Evolutionary conservation across 2,888 invertebrate species (phyloP), one percentile per base, ranked within the genome.

Genomic region (Dryobotodes eremita): DNA sequence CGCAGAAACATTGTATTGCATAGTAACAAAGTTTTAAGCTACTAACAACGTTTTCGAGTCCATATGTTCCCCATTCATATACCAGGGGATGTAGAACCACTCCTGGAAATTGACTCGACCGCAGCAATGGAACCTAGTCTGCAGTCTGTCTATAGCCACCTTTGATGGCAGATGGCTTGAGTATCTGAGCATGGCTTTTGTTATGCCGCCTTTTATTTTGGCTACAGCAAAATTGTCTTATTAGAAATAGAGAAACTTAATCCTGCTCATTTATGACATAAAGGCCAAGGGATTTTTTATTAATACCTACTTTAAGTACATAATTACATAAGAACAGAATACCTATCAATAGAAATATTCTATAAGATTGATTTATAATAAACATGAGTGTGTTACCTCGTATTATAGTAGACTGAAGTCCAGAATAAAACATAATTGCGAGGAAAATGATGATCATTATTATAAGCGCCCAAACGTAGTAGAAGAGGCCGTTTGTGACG

Each of bases 61-160:
- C 2, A 87, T 83, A 50, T 82, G 89, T 59, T 93, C 93, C 20
- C 93, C 91, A 73, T 93, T 92, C 88, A 95, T 92, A 75, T 95
- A 97, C 98, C 98, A 98, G 1, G 97, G 95, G 78, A 98, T 97
- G 76, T 93, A 96, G 89, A 97, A 97, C 98, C 98, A 98, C 89
- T 98, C 98, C 80, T 97, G 95, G 87, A 97, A 97, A 84, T 94
- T 96, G 69, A 97, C 97, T 71, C 97, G 96, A 0, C 98, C 98
- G 89, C 98, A 98, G 91, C 98, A 98, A 79, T 97, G 97, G 87
- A 98, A 97, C 83, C 97, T 96, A 2, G 97, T 97, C 92, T 98
- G 98, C 85, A 98, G 89, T 50, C 96, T 93, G 89, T 98, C 98
- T 75, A 98, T 95, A 17, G 97, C 96, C 17, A 95, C 95, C 91